Percentiles rank a stretch among this genome's conserved stretches.
Conservation (phyloP, 2,888 invertebrate genomes). For the Neria commutata region DNA sequence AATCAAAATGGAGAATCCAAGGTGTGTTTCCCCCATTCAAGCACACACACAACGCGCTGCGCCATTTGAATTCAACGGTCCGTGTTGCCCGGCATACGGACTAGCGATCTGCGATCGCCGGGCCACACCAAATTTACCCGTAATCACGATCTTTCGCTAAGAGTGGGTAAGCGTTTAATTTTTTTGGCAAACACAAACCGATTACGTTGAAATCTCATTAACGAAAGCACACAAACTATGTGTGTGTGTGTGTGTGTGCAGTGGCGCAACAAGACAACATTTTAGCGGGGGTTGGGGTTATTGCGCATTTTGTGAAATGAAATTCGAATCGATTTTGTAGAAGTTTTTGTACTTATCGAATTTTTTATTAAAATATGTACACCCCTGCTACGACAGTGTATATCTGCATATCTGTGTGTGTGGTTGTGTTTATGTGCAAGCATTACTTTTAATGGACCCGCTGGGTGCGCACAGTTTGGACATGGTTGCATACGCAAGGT, state of each 20-base stretch:
- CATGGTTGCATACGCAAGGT: conserved; percentile 43
- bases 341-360: no score
- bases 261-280: no score
- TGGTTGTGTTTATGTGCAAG: background rate
- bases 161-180: no score
- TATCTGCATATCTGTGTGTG: background rate
- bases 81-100: conserved; percentile 27
- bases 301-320: no score
- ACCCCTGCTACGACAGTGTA: conserved; percentile 11
- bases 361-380: no score
- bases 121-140: conserved; percentile 38
- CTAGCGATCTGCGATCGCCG: background rate
- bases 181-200: conserved; percentile 52
- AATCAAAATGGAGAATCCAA: conserved; percentile 25
- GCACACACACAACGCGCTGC: conserved; percentile 18
- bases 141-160: conserved; percentile 53
- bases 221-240: conserved; percentile 12
- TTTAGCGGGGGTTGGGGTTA: no score
- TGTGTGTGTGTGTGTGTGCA: no score
- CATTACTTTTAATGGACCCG: conserved; percentile 18
- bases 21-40: conserved; percentile 13
- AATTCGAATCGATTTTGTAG: no score
- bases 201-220: conserved; percentile 25
- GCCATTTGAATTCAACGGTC: conserved; percentile 49
- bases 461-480: conserved; percentile 8